Evolutionary conservation across 1,140 invertebrate genomes (phyloP).

Genomic region (Drosophila hydei): DNA sequence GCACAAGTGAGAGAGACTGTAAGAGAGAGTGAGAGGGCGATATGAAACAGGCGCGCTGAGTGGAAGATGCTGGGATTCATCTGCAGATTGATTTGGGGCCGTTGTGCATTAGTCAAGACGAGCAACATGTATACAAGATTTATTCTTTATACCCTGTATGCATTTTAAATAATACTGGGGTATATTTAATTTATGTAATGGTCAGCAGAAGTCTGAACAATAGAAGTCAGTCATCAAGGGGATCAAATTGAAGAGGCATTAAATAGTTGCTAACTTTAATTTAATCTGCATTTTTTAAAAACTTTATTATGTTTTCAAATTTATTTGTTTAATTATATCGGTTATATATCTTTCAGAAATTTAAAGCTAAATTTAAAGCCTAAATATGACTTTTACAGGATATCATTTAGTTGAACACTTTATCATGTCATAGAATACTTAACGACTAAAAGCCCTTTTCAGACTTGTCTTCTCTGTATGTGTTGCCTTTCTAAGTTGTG

Average conservation of each 20-base stretch:
- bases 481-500: too few species aligned
- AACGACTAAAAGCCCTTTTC: too few species aligned
- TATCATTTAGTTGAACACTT: not conserved
- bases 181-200: not conserved
- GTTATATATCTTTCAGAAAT: too few species aligned
- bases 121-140: slow-evolving; percentile 29
- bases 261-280: too few species aligned
- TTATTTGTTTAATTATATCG: too few species aligned
- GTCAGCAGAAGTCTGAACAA: not conserved
- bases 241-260: too few species aligned
- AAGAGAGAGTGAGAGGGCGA: not conserved
- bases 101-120: slow-evolving; percentile 16
- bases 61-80: slow-evolving; percentile 18
- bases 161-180: not conserved
- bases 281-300: too few species aligned
- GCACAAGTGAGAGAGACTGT: not conserved
- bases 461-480: too few species aligned
- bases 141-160: slow-evolving; percentile 4
- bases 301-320: too few species aligned
- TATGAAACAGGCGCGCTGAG: not conserved
- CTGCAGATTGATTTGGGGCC: slow-evolving; percentile 67
- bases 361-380: too few species aligned
- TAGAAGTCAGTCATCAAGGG: too few species aligned
- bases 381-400: not conserved
- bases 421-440: too few species aligned